Conservation (phyloP, 2,113 vertebrate species). For the Onychostoma macrolepis region DNA sequence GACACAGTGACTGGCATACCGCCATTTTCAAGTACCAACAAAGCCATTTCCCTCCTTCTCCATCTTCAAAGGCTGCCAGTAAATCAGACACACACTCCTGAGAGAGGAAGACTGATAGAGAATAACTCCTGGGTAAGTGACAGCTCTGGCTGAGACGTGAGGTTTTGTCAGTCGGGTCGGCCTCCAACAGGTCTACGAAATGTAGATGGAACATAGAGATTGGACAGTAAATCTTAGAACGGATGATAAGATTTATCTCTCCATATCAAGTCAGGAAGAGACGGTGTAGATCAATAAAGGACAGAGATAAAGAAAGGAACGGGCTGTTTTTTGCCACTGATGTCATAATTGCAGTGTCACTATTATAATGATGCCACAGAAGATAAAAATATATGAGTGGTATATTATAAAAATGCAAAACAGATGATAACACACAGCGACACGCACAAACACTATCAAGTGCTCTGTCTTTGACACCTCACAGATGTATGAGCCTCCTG, state of each 20-base stretch:
- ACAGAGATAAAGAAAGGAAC: slow-evolving; percentile 13
- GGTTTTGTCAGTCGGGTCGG: slow-evolving; percentile 26
- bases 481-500: slow-evolving; percentile 5
- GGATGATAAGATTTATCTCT: slow-evolving; percentile 51
- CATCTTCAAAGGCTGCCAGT: slow-evolving; percentile 23
- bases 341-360: slow-evolving; percentile 37
- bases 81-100: neutral
- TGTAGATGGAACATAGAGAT: neutral
- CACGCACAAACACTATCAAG: neutral
- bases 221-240: slow-evolving; percentile 26
- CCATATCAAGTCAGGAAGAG: slow-evolving; percentile 16
- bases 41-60: slow-evolving; percentile 41
- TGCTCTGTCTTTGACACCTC: neutral
- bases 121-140: slow-evolving; percentile 17
- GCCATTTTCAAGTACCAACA: slow-evolving; percentile 49
- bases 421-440: neutral
- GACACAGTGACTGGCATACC: slow-evolving; percentile 43
- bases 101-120: slow-evolving; percentile 27
- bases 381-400: neutral
- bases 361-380: neutral
- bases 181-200: slow-evolving; percentile 39
- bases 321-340: neutral
- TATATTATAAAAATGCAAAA: neutral
- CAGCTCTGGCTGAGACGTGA: neutral
- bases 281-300: slow-evolving; percentile 40